These are phyloP conservation scores for Lasioglossum leucozonium DNA, from an alignment of 2,888 invertebrate genomes.

Conservation along the genomic window DNA sequence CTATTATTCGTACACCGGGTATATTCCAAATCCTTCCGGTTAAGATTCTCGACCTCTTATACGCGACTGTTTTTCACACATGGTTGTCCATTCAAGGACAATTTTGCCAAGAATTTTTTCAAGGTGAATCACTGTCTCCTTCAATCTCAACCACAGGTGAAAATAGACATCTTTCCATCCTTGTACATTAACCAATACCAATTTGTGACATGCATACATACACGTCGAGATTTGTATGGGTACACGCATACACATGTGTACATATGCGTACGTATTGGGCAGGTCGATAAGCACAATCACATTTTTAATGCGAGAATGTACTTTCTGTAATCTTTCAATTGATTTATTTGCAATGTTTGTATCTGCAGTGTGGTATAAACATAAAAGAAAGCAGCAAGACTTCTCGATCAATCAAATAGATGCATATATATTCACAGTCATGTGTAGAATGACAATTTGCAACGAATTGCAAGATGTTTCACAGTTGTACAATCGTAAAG, in stretches of 20 bases:
- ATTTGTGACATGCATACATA: slow-evolving; percentile 1
- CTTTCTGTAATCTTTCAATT: background rate
- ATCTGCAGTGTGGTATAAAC: background rate
- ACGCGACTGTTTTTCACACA: slow-evolving; percentile 56
- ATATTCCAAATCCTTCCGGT: slow-evolving; percentile 59
- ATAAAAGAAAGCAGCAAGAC: background rate
- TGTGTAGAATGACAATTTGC: background rate
- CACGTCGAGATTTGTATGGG: background rate
- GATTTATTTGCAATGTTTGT: background rate
- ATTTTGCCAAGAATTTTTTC: slow-evolving; percentile 76
- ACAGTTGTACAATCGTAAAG: background rate
- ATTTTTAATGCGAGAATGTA: background rate
- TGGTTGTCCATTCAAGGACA: slow-evolving; percentile 71
- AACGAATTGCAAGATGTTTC: background rate
- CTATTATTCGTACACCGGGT: slow-evolving; percentile 22
- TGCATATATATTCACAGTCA: background rate
- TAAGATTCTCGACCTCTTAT: slow-evolving; percentile 60
- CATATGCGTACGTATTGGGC: background rate
- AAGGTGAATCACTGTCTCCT: slow-evolving; percentile 76
- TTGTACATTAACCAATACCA: slow-evolving; percentile 1
- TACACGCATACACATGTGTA: background rate
- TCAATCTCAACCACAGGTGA: slow-evolving; percentile 54
- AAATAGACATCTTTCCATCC: slow-evolving; percentile 18
- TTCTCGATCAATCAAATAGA: background rate
- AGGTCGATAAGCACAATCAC: background rate